Evolutionary conservation across 2,113 vertebrate genomes (phyloP).

Genomic region (Meleagris gallopavo): DNA sequence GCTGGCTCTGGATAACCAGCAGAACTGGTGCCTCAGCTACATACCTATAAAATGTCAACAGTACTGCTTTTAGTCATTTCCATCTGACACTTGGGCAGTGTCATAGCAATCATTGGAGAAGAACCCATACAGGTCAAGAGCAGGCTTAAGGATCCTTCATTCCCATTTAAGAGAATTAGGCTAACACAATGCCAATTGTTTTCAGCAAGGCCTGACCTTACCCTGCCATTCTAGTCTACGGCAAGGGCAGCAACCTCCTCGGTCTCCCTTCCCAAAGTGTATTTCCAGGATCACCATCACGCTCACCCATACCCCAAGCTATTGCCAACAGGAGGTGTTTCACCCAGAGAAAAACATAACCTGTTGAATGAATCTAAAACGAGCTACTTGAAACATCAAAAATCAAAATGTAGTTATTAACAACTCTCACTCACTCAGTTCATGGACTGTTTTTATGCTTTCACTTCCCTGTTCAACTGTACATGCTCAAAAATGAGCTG

Average conservation of each 20-base stretch:
- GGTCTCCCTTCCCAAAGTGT: not conserved
- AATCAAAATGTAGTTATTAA: not conserved
- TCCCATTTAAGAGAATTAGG: too few species aligned
- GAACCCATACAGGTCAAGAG: not conserved
- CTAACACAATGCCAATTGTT: not conserved
- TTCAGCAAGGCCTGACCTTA: not conserved
- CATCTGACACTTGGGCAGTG: not conserved
- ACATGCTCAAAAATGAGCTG: not conserved
- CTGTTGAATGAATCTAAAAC: not conserved
- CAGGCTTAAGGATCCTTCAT: not conserved
- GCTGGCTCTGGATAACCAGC: not conserved
- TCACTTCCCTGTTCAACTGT: not conserved
- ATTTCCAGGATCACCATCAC: not conserved
- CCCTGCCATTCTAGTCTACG: not conserved
- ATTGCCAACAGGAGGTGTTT: not conserved
- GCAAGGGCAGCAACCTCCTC: not conserved
- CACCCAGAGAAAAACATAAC: not conserved
- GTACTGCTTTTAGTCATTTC: not conserved
- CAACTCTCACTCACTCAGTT: not conserved
- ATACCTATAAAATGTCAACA: not conserved
- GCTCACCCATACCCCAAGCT: not conserved
- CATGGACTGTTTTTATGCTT: not conserved
- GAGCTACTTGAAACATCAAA: not conserved
- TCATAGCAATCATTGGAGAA: rapidly evolving
- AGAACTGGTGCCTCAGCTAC: rapidly evolving